Conservation (phyloP, 2,113 vertebrate species). For the Tetrao urogallus region DNA sequence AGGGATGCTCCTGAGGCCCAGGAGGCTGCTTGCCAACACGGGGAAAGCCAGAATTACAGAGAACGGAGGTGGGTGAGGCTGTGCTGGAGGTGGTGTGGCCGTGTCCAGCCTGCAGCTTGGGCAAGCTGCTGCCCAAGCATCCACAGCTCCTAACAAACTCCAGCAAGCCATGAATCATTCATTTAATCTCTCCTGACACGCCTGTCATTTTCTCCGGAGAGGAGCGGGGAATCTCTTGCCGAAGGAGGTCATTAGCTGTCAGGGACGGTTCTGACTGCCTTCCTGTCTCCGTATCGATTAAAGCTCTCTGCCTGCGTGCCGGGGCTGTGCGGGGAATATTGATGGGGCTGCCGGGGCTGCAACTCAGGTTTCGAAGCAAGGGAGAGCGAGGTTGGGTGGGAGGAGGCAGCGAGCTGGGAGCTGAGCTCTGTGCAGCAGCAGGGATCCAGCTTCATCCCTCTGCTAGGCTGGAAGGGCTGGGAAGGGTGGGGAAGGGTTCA, state of each 20-base stretch:
- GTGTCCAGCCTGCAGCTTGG: not conserved
- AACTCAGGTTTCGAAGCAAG: not conserved
- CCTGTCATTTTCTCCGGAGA: conserved; percentile 76
- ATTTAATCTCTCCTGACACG: conserved; percentile 78
- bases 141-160: conserved; percentile 60
- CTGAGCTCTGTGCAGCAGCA: not conserved
- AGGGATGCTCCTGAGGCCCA: not conserved
- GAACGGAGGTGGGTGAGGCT: not conserved
- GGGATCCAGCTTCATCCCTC: not conserved
- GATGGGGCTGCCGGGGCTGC: conserved; percentile 48
- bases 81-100: not conserved
- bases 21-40: not conserved
- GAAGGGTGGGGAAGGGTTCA: not conserved
- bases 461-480: accelerated
- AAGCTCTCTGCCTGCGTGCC: conserved; percentile 36
- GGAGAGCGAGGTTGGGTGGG: not conserved
- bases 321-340: conserved; percentile 62
- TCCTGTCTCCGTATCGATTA: conserved; percentile 75
- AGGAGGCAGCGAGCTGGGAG: not conserved
- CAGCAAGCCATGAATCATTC: conserved; percentile 77
- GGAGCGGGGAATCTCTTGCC: conserved; percentile 72
- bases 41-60: not conserved
- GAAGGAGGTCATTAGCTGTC: conserved; percentile 79
- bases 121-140: not conserved
- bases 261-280: conserved; percentile 73